Evolutionary conservation across 2,113 vertebrate genomes (phyloP), one percentile per base, ranked within the genome.

Genomic region (Argyrosomus japonicus): DNA sequence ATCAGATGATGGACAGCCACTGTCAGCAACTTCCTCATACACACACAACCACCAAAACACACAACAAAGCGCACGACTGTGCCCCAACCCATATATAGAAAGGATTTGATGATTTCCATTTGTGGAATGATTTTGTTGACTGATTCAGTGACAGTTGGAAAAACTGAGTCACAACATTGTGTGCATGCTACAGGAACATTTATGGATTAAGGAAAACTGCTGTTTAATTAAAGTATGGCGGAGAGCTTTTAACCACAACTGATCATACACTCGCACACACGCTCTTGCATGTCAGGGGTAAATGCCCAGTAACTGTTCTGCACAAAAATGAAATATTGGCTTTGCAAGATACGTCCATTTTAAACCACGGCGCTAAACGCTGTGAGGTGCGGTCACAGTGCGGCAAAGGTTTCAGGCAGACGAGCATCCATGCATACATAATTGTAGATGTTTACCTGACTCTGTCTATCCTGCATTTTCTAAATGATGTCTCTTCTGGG

Each of bases 361-460:
- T 4, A 67, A 62, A 75, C 19, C 54, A 11, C 9, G 13, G 58
- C 5, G 51, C 25, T 70, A 19, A 77, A 57, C 2, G 27, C n/a
- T 19, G 48, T 2, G 29, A 57, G 71, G 57, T 51, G 74, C 79
- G 79, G 80, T 51, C 77, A 79, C 77, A 65, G 80, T 84, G 89
- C 89, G 79, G 81, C 83, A 79, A 86, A 82, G 23, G 62, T 77
- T 70, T 58, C 64, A 57, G 70, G 70, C 88, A 77, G 78, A 73
- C 75, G 0, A 18, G 60, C 81, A 58, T n/a, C 82, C 83, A 54
- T 80, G 86, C 86, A 82, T 88, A 47, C 75, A 82, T 64, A 85
- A 88, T 79, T 70, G 79, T 83, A 62, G 80, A 61, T 82, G 81
- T 86, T 83, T 77, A 87, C 82, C 79, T 85, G 82, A 45, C 82